Percentiles rank a stretch among this genome's conserved stretches.
Conservation (phyloP, 2,888 invertebrate species). For the Epistrophe eligans region DNA sequence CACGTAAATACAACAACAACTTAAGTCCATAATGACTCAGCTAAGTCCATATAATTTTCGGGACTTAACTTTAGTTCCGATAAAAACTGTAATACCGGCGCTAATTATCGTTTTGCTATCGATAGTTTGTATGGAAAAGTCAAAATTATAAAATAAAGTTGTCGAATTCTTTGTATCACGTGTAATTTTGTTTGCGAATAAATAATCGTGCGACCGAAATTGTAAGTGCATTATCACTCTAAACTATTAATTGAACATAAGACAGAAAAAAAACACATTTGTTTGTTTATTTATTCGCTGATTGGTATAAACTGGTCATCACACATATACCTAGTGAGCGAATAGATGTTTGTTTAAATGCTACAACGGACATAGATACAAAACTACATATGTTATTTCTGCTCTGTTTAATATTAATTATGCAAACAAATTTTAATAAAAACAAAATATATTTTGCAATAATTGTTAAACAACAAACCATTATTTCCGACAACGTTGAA, state of each 20-base stretch:
- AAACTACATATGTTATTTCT: neutral
- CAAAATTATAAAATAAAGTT: too few relatives aligned
- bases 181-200: neutral
- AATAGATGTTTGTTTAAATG: neutral
- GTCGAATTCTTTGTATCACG: too few relatives aligned
- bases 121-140: too few relatives aligned
- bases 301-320: neutral
- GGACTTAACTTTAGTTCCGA: too few relatives aligned
- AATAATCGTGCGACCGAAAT: neutral
- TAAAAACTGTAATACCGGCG: too few relatives aligned
- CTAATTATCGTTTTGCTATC: too few relatives aligned
- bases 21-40: too few relatives aligned
- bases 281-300: neutral
- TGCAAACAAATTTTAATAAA: conserved; percentile 13
- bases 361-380: neutral
- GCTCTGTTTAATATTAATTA: conserved; percentile 12
- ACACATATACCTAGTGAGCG: neutral
- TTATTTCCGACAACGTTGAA: conserved; percentile 38
- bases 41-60: too few relatives aligned
- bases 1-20: too few relatives aligned
- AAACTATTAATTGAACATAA: neutral
- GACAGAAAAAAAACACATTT: neutral
- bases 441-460: neutral
- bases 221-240: neutral
- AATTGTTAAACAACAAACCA: neutral